Evolutionary conservation across 1,140 invertebrate genomes (phyloP).

Genomic region (Chionoecetes opilio): DNA sequence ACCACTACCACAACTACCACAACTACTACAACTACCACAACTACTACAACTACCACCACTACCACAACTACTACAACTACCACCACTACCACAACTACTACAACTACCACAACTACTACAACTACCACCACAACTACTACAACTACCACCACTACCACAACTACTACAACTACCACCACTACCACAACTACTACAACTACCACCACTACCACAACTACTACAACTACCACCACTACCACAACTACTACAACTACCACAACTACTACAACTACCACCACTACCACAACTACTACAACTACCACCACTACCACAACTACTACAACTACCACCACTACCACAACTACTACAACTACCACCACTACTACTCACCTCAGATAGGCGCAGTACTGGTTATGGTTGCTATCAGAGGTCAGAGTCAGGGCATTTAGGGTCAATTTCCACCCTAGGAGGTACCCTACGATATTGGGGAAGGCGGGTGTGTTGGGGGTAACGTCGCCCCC

Average conservation of each 20-base stretch:
- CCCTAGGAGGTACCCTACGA: conserved; percentile 88
- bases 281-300: background rate
- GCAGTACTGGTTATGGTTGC: conserved; percentile 89
- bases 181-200: no score
- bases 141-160: no score
- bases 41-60: conserved; percentile 83
- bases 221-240: no score
- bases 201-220: no score
- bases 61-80: no score
- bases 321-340: background rate
- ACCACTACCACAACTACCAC: conserved; percentile 83
- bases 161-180: no score
- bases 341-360: background rate
- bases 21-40: conserved; percentile 73
- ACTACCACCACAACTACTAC: no score
- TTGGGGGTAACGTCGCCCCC: conserved; percentile 86
- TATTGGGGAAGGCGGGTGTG: conserved; percentile 87
- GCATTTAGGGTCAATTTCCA: conserved; percentile 90
- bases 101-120: no score
- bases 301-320: background rate
- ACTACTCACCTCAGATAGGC: conserved; percentile 86
- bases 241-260: no score
- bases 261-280: background rate
- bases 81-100: no score
- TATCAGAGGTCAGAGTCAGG: conserved; percentile 87